Base-by-base conservation (phyloP, 2,888 invertebrate genomes). In the Philopedon plagiatum region DNA sequence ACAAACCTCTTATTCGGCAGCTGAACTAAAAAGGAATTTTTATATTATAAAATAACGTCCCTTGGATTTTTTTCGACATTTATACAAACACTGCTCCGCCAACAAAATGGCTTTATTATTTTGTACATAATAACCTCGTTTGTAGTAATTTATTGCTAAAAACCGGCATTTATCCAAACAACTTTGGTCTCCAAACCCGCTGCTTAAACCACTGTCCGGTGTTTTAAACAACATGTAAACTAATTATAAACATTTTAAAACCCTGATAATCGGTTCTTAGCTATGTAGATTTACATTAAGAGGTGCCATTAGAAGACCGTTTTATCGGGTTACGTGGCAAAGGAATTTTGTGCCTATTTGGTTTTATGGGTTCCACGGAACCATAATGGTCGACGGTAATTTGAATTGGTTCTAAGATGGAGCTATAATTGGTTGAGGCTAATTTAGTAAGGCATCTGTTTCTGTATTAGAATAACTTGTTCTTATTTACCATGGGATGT, bases 201-300 rank as follows among this genome's bases (percentile, higher is more conserved):
- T 18, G 44, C 60, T 41, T 46, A 4, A 13, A 37, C 64, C 54
- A 51, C 51, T 54, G 54, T 21, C 8, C 54, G 23, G 39, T 54
- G 39, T 34, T 23, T 54, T 46, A 67, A 60, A 61, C 32, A 49
- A 29, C 60, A 61, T 49, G 58, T 61, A 39, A 67, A 39, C 67
- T 67, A 67, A 67, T 67, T 67, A 67, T 67, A 49, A 34, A 32
- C 60, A 39, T 67, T 67, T 61, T 39, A 60, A 58, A 60, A 61
- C 51, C 11, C 41, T 32, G 26, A 62, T 58, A 54, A 70, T 41
- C 56, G 57, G 26, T 19, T 54, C 49, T 41, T 29, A 37, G 71
- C 51, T 65, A 71, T 65, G 71, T 60, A 64, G 71, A 71, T 65
- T 71, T 58, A 71, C 71, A 65, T 71, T 64, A 64, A 64, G 58